Base-by-base conservation (phyloP, 1,140 invertebrate species). In the Adelges cooleyi region DNA sequence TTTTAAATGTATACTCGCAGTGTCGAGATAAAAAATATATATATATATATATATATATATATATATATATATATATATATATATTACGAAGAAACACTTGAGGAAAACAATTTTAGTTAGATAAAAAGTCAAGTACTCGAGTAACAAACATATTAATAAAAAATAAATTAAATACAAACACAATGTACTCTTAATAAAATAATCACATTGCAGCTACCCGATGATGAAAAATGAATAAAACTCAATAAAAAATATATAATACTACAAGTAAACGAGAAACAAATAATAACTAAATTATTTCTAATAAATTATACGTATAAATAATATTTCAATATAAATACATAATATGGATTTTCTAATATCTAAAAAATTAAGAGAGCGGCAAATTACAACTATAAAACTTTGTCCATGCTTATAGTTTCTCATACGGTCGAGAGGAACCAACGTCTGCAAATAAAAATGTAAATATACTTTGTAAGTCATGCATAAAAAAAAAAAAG, bases 401-500 rank as follows among this genome's bases (percentile, higher is more conserved):
- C 42, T 20, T 6, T 62, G 23, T 46, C 25, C 54, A 62, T 62
- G 66, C 66, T 85, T 84, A 87, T 80, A 90, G 84, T 81, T 89
- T 89, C 82, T 90, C 87, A 78, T 90, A 90, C 80, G 86, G 87
- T 80, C 86, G 86, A 79, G 86, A 81, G 78, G 86, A 86, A 80
- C 83, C 87, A 79, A 89, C 86, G 80, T 90, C 87, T 90, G 86
- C 80, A 89, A 88, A 84, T 82, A 82, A 81, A 75, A 75, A 76
- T 77, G 77, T 77, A 80, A 76, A 68, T 25, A 65, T 40, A 68
- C 33, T 42, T 36, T 67, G 67, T 25, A 65, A 66, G 20, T 33
- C n/a, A 68, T 20, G 11, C 10, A 51, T 3, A 50, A n/a, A n/a
- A n/a, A n/a, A n/a, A n/a, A n/a, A n/a, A n/a, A n/a, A n/a, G n/a